Conservation (phyloP, 2,888 invertebrate genomes). For the Drosophila borborema region DNA sequence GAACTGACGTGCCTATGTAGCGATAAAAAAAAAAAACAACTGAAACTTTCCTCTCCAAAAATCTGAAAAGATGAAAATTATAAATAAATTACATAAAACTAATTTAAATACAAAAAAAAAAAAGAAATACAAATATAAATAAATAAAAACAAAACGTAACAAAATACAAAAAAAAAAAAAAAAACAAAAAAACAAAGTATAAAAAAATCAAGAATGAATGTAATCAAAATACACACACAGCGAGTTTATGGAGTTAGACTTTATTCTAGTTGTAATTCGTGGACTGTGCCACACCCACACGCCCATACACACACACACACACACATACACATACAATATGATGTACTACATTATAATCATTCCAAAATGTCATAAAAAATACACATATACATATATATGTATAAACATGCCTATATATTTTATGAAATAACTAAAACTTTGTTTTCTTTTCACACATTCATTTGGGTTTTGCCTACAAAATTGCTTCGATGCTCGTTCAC, state of each 20-base stretch:
- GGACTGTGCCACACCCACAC: slow-evolving; percentile 44
- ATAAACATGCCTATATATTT: slow-evolving; percentile 55
- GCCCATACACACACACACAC: slow-evolving; percentile 20
- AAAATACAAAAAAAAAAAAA: slow-evolving; percentile 15
- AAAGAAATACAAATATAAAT: neutral
- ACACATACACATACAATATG: slow-evolving; percentile 34
- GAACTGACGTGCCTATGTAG: slow-evolving; percentile 81
- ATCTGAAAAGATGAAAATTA: slow-evolving; percentile 52
- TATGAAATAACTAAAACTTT: slow-evolving; percentile 50
- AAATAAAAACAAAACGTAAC: neutral
- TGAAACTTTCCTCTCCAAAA: slow-evolving; percentile 62
- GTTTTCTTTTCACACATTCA: slow-evolving; percentile 16
- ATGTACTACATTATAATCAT: slow-evolving; percentile 77
- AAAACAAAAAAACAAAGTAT: neutral
- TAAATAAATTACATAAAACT: slow-evolving; percentile 15
- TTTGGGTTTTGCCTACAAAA: neutral
- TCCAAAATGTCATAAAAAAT: slow-evolving; percentile 72
- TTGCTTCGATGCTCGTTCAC: neutral
- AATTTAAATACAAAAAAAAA: slow-evolving; percentile 7
- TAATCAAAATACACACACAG: slow-evolving; percentile 31
- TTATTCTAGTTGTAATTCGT: slow-evolving; percentile 50
- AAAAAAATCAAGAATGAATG: neutral
- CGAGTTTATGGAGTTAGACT: slow-evolving; percentile 37
- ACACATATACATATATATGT: slow-evolving; percentile 21
- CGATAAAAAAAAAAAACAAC: slow-evolving; percentile 66